phyloP scores from a whole-genome alignment of 2,113 vertebrate species.

The Leucosticte australis region DNA sequence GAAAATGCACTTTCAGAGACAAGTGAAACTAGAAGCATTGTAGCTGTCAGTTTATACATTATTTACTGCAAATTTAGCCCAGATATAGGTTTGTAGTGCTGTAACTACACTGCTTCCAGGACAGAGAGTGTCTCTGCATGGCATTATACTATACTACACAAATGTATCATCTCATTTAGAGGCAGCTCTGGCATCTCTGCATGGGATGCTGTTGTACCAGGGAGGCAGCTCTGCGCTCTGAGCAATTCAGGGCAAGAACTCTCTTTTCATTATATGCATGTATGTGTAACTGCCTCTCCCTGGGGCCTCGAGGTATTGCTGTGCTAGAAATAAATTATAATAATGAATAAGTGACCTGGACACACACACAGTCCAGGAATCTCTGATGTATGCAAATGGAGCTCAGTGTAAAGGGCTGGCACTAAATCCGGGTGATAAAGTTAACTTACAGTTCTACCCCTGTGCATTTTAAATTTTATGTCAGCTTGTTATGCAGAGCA shows the following conservation, averaged over 20 bases:
- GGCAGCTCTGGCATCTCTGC: not conserved
- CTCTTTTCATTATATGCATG: constrained; percentile 43
- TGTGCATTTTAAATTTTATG: constrained; percentile 39
- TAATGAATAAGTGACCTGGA: constrained; percentile 48
- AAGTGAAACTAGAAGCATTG: not conserved
- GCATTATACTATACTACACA: not conserved
- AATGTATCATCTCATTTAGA: constrained; percentile 12
- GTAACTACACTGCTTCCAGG: not conserved
- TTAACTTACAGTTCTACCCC: constrained; percentile 12
- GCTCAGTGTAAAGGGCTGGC: not conserved
- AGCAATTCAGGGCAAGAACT: constrained; percentile 36
- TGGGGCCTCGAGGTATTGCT: constrained; percentile 1
- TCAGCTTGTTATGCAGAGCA: not conserved
- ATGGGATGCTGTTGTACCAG: constrained; percentile 19
- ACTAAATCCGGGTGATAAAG: not conserved
- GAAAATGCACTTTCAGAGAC: not conserved
- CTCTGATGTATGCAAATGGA: constrained; percentile 34
- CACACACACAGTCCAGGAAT: not conserved
- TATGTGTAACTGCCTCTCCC: constrained; percentile 35
- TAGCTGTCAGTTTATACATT: not conserved
- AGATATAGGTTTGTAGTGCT: not conserved
- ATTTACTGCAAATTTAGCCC: constrained; percentile 12
- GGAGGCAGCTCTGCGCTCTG: not conserved
- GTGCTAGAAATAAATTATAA: constrained; percentile 56
- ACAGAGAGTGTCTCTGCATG: not conserved